Conservation (phyloP, 1,140 invertebrate species). For the Battus philenor region DNA sequence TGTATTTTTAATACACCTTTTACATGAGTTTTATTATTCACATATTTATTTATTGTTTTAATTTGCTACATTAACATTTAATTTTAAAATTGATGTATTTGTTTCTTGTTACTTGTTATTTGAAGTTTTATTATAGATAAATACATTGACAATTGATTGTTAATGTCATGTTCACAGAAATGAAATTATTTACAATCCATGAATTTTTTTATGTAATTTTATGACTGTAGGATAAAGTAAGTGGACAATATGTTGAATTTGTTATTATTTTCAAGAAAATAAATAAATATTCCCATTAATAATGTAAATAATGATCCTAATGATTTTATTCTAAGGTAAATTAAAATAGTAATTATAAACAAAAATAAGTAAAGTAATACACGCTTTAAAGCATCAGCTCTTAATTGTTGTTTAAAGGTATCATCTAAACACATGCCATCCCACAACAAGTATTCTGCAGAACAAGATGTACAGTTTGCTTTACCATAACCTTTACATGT, state of each 20-base stretch:
- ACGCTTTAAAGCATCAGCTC: conserved; percentile 31
- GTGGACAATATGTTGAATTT: conserved; percentile 33
- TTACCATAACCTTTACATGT: conserved; percentile 91
- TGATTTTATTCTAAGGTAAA: conserved; percentile 37
- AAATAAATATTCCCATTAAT: conserved; percentile 38
- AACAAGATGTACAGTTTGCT: conserved; percentile 55
- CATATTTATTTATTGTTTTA: too few relatives aligned
- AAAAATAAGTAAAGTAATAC: conserved; percentile 37
- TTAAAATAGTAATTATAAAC: conserved; percentile 33
- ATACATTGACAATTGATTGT: background rate
- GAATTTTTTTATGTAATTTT: conserved; percentile 16
- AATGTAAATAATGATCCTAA: conserved; percentile 36
- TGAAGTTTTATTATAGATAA: conserved; percentile 17
- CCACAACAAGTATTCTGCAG: conserved; percentile 29
- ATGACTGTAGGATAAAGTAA: conserved; percentile 19
- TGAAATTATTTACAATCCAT: background rate
- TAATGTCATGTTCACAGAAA: conserved; percentile 3
- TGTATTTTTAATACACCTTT: conserved; percentile 74
- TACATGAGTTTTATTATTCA: conserved; percentile 18
- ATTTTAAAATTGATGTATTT: too few relatives aligned
- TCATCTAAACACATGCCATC: conserved; percentile 50
- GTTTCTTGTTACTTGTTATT: too few relatives aligned
- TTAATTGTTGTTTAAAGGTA: conserved; percentile 27
- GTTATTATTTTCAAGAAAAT: conserved; percentile 38
- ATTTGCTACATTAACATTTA: too few relatives aligned